These are phyloP conservation scores for Girardinichthys multiradiatus DNA, from an alignment of 2,113 vertebrate species.

Conservation along the genomic window DNA sequence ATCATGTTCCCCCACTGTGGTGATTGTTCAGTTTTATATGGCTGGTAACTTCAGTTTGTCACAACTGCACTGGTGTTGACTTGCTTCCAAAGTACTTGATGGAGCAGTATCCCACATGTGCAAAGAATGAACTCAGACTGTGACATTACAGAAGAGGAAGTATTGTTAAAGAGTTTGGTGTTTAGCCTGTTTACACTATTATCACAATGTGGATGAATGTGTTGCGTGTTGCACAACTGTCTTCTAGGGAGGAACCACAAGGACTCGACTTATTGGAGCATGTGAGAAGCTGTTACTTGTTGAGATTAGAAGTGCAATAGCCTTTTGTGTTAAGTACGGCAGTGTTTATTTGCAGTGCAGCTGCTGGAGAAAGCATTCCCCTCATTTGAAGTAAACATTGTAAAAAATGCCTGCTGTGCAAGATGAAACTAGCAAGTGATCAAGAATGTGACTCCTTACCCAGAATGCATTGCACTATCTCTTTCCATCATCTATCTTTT, in stretches of 20 bases:
- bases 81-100: constrained; percentile 70
- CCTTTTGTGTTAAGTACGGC: constrained; percentile 52
- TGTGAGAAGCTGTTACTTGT: constrained; percentile 37
- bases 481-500: constrained; percentile 23
- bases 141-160: constrained; percentile 72
- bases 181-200: constrained; percentile 28
- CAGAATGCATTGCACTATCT: constrained; percentile 34
- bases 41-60: constrained; percentile 46
- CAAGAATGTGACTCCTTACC: constrained; percentile 68
- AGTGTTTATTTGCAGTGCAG: constrained; percentile 74
- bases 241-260: constrained; percentile 40
- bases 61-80: constrained; percentile 48
- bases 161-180: constrained; percentile 54
- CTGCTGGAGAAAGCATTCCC: constrained; percentile 57
- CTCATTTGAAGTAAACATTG: constrained; percentile 66
- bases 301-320: constrained; percentile 62
- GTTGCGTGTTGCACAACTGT: constrained; percentile 44
- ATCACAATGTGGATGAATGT: constrained; percentile 16
- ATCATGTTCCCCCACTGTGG: constrained; percentile 28
- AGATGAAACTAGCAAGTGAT: constrained; percentile 65
- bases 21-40: constrained; percentile 58
- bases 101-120: constrained; percentile 66
- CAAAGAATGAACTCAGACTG: constrained; percentile 65
- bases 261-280: constrained; percentile 27
- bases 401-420: constrained; percentile 51